Percentiles rank a stretch among this genome's conserved stretches.
phyloP scores from a whole-genome alignment of 2,113 vertebrate genomes.

The Progne subis region DNA sequence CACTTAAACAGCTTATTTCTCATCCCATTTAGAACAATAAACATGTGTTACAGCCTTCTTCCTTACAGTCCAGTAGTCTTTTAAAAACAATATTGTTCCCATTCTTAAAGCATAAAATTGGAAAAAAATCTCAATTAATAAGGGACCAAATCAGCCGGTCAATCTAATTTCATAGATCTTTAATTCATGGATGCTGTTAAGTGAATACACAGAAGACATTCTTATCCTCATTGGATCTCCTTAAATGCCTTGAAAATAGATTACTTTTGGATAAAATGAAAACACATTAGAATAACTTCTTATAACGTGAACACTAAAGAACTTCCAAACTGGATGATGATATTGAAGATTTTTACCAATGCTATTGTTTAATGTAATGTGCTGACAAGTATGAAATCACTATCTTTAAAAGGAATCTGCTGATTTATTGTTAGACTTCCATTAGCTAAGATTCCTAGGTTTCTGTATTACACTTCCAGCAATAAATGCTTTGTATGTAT shows the following conservation, averaged over 20 bases:
- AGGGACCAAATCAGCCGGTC: neutral
- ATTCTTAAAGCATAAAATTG: neutral
- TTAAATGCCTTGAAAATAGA: slow-evolving; percentile 44
- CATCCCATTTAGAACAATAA: neutral
- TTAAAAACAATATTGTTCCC: neutral
- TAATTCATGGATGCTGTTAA: slow-evolving; percentile 4
- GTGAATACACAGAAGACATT: neutral
- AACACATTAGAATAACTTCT: slow-evolving; percentile 9
- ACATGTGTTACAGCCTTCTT: neutral
- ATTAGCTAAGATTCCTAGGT: slow-evolving; percentile 43
- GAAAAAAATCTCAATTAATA: neutral
- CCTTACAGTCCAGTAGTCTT: neutral
- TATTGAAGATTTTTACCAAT: slow-evolving; percentile 42
- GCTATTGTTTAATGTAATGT: slow-evolving; percentile 11
- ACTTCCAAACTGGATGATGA: slow-evolving; percentile 15
- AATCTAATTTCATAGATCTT: slow-evolving; percentile 1
- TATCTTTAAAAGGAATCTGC: slow-evolving; percentile 47
- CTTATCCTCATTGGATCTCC: neutral
- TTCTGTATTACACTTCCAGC: slow-evolving; percentile 41
- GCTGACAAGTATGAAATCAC: slow-evolving; percentile 36
- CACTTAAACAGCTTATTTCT: neutral
- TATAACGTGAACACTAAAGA: slow-evolving; percentile 31
- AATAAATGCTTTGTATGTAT: slow-evolving; percentile 42
- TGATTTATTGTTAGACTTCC: slow-evolving; percentile 63
- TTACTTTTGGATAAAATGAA: slow-evolving; percentile 16